Base-by-base conservation (phyloP, 2,113 vertebrate genomes). In the Alexandromys fortis region DNA sequence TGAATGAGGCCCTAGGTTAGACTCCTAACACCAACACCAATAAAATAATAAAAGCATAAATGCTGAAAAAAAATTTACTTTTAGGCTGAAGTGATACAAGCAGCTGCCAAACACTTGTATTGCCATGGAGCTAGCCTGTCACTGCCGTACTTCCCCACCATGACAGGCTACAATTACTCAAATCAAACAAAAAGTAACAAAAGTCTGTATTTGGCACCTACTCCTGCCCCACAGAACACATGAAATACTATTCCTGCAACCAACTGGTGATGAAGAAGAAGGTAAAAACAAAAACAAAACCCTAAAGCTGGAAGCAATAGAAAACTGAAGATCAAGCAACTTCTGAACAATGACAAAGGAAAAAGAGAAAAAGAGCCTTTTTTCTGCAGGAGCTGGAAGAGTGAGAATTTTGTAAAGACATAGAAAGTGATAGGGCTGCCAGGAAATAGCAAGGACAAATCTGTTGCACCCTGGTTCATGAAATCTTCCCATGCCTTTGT, bases 241-340 rank as follows among this genome's bases (percentile, higher is more conserved):
- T 97, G 82, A 49, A 97, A 22, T 38, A 72, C 93, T 58, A 82
- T 96, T 90, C 97, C 98, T 47, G 52, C 96, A 97, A 0, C 5
- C 93, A 2, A 97, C 96, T 0, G 99, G 99, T 30, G 99, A 99
- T 81, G 99, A 99, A 77, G 99, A 99, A 77, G 52, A 55, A 0
- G 99, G 99, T 97, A 99, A 99, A 99, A 79, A 79, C 47, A 58
- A 58, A 81, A 81, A 58, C 52, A 99, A 99, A 98, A 99, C 99
- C 93, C 95, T 99, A n/a, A 99, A 98, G 98, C 98, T 99, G 21
- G 99, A 99, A 98, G 99, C 99, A 86, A 99, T 99, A 3, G 99
- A 99, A 99, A 99, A 99, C 99, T 96, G 99, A 99, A 96, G 99
- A 99, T 70, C 99, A 99, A 94, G 99, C 99, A 97, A 98, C 98